Percentiles rank a stretch among this genome's conserved stretches.
Evolutionary conservation across 2,113 vertebrate genomes (phyloP).

Genomic region (Podarcis muralis): DNA sequence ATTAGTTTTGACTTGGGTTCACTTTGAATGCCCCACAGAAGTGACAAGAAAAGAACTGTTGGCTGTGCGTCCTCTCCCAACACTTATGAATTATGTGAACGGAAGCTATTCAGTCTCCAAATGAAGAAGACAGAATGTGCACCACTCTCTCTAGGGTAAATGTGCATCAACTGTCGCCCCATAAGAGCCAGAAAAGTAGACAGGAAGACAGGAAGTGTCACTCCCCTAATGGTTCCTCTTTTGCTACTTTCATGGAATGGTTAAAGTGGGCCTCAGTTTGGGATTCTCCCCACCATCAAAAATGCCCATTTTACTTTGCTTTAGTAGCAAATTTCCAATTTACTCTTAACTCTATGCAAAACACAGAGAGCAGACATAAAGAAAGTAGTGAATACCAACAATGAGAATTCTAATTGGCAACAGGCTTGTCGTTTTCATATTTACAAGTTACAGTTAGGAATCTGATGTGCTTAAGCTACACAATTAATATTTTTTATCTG

Average conservation of each 20-base stretch:
- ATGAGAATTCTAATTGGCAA: constrained; percentile 1
- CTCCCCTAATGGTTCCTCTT: not conserved
- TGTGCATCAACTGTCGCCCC: not conserved
- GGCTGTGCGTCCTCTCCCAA: no score
- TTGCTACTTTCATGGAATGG: not conserved
- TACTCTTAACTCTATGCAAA: not conserved
- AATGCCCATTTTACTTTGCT: not conserved
- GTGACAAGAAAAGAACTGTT: not conserved
- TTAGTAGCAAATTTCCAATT: not conserved
- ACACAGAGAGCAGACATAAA: not conserved
- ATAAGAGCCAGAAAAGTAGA: not conserved
- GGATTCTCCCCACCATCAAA: not conserved
- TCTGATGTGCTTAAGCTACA: not conserved
- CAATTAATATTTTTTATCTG: accelerated
- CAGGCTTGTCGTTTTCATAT: not conserved
- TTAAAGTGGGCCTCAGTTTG: not conserved
- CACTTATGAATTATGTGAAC: not conserved
- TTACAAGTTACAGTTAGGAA: not conserved
- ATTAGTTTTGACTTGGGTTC: not conserved
- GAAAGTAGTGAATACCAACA: not conserved
- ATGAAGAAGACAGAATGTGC: not conserved
- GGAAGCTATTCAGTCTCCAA: not conserved
- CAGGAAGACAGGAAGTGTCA: no score
- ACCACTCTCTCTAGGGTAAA: not conserved
- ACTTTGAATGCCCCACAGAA: not conserved